These are phyloP conservation scores for Parnassius glacialis DNA, from an alignment of 2,888 invertebrate genomes.

Conservation along the genomic window DNA sequence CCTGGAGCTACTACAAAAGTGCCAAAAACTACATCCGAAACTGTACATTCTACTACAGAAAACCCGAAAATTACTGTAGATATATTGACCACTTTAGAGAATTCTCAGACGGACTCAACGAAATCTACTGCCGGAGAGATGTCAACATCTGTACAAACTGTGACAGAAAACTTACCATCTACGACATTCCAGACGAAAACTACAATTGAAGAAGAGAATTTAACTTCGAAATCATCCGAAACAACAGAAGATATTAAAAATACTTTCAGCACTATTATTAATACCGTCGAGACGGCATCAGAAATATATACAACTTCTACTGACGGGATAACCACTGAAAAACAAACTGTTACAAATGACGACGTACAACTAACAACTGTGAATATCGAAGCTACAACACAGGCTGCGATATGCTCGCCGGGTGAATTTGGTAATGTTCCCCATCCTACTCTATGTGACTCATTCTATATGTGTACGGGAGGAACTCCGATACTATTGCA, in stretches of 20 bases:
- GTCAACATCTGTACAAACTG: no score
- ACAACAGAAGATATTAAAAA: neutral
- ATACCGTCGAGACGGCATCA: neutral
- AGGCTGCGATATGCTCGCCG: constrained; percentile 35
- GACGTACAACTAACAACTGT: neutral
- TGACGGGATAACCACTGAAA: neutral
- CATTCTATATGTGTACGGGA: constrained; percentile 43
- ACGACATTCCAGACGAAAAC: neutral
- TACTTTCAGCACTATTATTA: neutral
- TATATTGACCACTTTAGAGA: neutral
- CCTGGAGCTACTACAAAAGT: no score
- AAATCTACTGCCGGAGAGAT: neutral
- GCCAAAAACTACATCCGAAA: no score
- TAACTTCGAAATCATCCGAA: neutral
- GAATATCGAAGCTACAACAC: constrained; percentile 15
- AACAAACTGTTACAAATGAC: neutral
- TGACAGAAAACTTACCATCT: no score
- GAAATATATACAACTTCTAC: neutral
- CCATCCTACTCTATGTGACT: constrained; percentile 42
- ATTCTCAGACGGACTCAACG: neutral
- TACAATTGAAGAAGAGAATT: neutral
- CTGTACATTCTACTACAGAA: neutral
- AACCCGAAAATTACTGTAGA: no score
- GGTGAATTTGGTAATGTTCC: constrained; percentile 40
- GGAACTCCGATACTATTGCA: constrained; percentile 34